Base-by-base conservation (phyloP, 2,113 vertebrate genomes). In the Pelobates fuscus region DNA sequence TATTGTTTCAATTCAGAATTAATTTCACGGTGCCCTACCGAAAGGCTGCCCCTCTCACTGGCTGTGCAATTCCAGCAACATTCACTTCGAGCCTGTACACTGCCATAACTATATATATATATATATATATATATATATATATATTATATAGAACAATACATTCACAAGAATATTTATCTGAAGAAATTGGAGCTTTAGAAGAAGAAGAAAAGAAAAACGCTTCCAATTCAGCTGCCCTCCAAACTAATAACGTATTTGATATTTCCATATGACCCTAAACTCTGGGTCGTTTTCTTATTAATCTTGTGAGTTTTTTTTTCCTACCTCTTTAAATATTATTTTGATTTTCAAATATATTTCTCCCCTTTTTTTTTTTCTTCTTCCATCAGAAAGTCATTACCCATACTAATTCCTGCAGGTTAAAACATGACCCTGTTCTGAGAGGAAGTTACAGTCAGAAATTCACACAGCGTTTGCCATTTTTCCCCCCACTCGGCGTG, bases 361-460 rank as follows among this genome's bases (percentile, higher is more conserved):
- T 86, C 91, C 32, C 32, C 30, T 10, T 10, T 10, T 6, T 10
- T n/a, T 37, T 10, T 10, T 10, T 37, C 32, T 5, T 37, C 32
- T 93, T 91, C 88, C 91, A 93, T 93, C 90, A 91, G 83, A 94
- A 94, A 94, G 95, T 94, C 92, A 93, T 92, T 90, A 91, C 91
- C 85, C 88, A 87, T 91, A 87, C 93, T 94, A 91, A 95, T 96
- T 95, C 93, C 94, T 93, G 72, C 69, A 74, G 91, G 91, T 91
- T 94, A 93, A 92, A 91, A 91, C 91, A 89, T 93, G 92, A 93
- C 92, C 92, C 92, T 85, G 89, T 91, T 91, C 91, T 90, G 91
- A 92, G 87, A 85, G 86, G 93, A 93, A 94, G 87, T 90, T 85
- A 88, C 91, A 94, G 94, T 91, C 89, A 90, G 91, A 92, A 94